Evolutionary conservation across 2,113 vertebrate genomes (phyloP), one percentile per base, ranked within the genome.

Genomic region (Passer domesticus): DNA sequence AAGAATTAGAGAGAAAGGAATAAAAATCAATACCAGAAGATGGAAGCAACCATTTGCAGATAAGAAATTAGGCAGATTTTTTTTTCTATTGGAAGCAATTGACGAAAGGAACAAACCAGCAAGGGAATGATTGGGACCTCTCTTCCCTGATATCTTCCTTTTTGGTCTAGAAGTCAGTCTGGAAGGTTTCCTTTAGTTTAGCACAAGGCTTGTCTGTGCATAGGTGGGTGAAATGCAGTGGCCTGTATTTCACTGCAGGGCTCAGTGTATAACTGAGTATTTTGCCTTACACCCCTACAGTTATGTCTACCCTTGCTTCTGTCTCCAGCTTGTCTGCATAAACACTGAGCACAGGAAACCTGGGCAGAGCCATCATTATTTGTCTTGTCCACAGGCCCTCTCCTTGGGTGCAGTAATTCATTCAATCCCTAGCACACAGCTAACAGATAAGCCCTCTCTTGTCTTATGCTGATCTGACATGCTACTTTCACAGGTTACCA

Each of bases 401-500:
- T 94, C 9, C 25, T 74, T 39, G 25, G 33, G 6, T 75, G 31
- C 35, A 52, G 25, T n/a, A 44, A 86, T 72, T 47, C 63, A 9
- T 22, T 30, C 64, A 73, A 52, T 30, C 12, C 11, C 21, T 9
- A 67, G 22, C 46, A 49, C 10, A 37, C 37, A 55, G 11, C 27
- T 60, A 60, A 41, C 43, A 80, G 17, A 43, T 7, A 74, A 66
- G 4, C 11, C 13, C 3, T 23, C 15, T 44, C 25, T 31, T 83
- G 5, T 35, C 15, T 64, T 53, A 19, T 3, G 15, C n/a, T 74
- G 21, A 35, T 47, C 27, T 70, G 50, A 16, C 5, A 27, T 33
- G 9, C 7, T 43, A 14, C 9, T 64, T 69, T 52, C n/a, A 20
- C 6, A 0, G 7, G n/a, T 47, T 78, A 23, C 1, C 0, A 58